These are phyloP conservation scores for Scomber scombrus DNA, from an alignment of 2,113 vertebrate genomes.

Conservation along the genomic window DNA sequence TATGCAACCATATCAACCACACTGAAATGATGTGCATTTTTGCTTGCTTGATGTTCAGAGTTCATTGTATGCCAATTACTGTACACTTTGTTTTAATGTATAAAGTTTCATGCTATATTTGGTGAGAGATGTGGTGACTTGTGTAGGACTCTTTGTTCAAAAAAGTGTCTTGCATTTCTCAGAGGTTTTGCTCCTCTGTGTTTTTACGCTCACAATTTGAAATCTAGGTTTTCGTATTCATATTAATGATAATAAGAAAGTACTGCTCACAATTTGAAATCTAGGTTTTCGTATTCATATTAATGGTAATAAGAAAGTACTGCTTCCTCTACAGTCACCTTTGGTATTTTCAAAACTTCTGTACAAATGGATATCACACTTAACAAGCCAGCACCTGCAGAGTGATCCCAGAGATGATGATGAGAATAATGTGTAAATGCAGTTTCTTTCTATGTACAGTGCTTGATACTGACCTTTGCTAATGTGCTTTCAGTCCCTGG, in stretches of 20 bases:
- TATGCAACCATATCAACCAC: too few relatives aligned
- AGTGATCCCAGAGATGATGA: background rate
- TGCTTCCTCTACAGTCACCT: background rate
- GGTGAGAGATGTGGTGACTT: background rate
- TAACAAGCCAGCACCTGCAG: background rate
- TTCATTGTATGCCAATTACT: too few relatives aligned
- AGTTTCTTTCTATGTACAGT: background rate
- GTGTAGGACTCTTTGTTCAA: background rate
- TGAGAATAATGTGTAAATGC: background rate
- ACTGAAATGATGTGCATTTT: too few relatives aligned
- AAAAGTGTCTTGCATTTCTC: background rate
- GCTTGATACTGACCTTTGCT: background rate
- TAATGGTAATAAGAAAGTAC: too few relatives aligned
- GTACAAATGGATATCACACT: too few relatives aligned
- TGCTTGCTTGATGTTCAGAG: too few relatives aligned
- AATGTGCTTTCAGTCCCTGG: constrained; percentile 89
- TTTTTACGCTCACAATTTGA: background rate
- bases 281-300: too few relatives aligned
- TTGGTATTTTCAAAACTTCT: background rate
- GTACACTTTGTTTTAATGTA: too few relatives aligned
- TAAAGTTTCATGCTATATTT: too few relatives aligned
- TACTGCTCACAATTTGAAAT: too few relatives aligned
- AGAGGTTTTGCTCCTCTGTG: background rate
- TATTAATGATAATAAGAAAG: too few relatives aligned
- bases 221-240: too few relatives aligned